Conservation (phyloP, 2,888 invertebrate genomes). For the Bombylius major region DNA sequence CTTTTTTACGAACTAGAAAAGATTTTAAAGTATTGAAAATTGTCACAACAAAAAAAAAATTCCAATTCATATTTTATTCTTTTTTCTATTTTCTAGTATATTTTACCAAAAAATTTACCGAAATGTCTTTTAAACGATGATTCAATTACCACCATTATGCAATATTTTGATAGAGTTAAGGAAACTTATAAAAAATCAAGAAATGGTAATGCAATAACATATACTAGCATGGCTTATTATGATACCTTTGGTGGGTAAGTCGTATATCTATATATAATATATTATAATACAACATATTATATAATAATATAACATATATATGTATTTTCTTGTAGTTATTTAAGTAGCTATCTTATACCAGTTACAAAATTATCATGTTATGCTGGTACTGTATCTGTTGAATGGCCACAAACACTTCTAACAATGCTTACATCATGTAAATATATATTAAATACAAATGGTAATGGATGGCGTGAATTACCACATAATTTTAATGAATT, state of each 20-base stretch:
- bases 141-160: constrained; percentile 24
- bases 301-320: too few relatives aligned
- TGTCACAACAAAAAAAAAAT: not conserved
- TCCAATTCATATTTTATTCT: not conserved
- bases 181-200: constrained; percentile 13
- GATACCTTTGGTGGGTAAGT: constrained; percentile 30
- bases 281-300: too few relatives aligned
- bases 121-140: constrained; percentile 22
- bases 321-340: constrained; percentile 22
- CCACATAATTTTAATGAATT: constrained; percentile 20
- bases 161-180: constrained; percentile 28
- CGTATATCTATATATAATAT: not conserved
- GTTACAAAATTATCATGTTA: constrained; percentile 31
- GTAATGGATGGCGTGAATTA: constrained; percentile 30
- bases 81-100: constrained; percentile 15
- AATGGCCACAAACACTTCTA: constrained; percentile 22
- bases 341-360: constrained; percentile 28
- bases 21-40: constrained; percentile 27
- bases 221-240: constrained; percentile 27
- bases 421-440: constrained; percentile 25
- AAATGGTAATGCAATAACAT: constrained; percentile 14
- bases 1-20: constrained; percentile 25
- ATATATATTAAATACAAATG: constrained; percentile 30
- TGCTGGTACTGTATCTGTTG: constrained; percentile 25
- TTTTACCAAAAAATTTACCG: constrained; percentile 27